Evolutionary conservation across 2,888 invertebrate species (phyloP).

Genomic region (Pristionchus entomophagus): DNA sequence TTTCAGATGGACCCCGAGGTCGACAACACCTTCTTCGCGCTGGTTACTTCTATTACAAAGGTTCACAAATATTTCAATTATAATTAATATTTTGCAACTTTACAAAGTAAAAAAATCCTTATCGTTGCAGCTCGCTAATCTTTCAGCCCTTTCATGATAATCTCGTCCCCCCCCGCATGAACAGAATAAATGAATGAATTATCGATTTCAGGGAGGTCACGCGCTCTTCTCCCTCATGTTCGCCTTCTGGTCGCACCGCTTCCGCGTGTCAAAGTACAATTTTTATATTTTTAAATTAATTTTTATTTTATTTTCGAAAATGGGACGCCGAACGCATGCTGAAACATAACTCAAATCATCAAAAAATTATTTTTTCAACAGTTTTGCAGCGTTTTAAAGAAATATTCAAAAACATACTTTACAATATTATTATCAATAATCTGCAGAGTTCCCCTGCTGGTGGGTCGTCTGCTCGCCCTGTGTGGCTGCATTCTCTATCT

Average conservation of each 20-base stretch:
- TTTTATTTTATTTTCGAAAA: neutral
- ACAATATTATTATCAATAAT: no score
- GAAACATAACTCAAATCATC: no score
- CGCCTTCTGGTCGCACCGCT: constrained; percentile 58
- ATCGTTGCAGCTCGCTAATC: no score
- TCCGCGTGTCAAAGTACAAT: constrained; percentile 3
- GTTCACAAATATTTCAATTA: neutral
- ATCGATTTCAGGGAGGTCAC: constrained; percentile 54
- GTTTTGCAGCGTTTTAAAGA: no score
- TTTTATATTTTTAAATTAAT: neutral
- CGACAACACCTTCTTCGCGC: constrained; percentile 61
- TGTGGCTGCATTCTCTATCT: constrained; percentile 45
- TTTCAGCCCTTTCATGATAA: no score
- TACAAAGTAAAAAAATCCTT: neutral
- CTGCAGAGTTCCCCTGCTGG: constrained; percentile 34
- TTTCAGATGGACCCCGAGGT: constrained; percentile 61
- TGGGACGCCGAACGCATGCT: neutral
- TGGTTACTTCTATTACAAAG: constrained; percentile 56
- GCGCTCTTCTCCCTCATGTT: constrained; percentile 62
- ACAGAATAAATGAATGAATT: no score
- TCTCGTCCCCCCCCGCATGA: no score
- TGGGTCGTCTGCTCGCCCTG: constrained; percentile 24
- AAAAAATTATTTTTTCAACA: no score
- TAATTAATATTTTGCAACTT: neutral
- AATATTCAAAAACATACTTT: neutral